Percentiles rank a stretch among this genome's conserved stretches.
These are phyloP conservation scores for Phyllostomus hastatus DNA, from an alignment of 2,113 vertebrate species.

Conservation along the genomic window DNA sequence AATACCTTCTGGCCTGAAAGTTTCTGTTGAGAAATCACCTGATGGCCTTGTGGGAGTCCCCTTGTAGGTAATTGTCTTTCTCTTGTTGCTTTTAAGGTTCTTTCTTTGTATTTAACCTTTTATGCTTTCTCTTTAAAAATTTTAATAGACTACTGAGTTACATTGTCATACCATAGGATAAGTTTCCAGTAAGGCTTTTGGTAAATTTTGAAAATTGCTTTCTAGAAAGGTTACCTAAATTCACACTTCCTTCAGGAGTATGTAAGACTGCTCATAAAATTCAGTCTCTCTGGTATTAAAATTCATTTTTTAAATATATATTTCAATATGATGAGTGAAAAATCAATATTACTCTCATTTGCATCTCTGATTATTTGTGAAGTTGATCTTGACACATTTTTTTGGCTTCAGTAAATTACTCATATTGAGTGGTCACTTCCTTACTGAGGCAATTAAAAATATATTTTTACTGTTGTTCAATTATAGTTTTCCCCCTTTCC, in stretches of 20 bases:
- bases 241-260: neutral
- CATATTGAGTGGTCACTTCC: neutral
- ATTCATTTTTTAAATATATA: neutral
- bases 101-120: too few species aligned
- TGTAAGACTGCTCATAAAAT: conserved; percentile 9
- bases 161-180: neutral
- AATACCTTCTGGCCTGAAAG: too few species aligned
- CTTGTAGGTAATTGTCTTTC: too few species aligned
- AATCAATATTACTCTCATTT: conserved; percentile 28
- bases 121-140: neutral
- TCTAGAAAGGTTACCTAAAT: neutral
- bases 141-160: neutral
- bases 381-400: neutral
- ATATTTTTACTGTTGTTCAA: too few species aligned
- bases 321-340: neutral
- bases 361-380: neutral
- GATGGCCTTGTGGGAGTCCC: too few species aligned
- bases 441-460: neutral
- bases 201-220: neutral
- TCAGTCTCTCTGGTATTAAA: neutral
- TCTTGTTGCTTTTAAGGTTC: too few species aligned
- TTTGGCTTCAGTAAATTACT: neutral
- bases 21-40: too few species aligned
- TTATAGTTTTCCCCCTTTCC: too few species aligned
- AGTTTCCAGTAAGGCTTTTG: neutral